Percentiles rank a stretch among this genome's conserved stretches.
These are phyloP conservation scores for Tolypeutes matacus DNA, from an alignment of 2,797 vertebrate species.

Conservation along the genomic window DNA sequence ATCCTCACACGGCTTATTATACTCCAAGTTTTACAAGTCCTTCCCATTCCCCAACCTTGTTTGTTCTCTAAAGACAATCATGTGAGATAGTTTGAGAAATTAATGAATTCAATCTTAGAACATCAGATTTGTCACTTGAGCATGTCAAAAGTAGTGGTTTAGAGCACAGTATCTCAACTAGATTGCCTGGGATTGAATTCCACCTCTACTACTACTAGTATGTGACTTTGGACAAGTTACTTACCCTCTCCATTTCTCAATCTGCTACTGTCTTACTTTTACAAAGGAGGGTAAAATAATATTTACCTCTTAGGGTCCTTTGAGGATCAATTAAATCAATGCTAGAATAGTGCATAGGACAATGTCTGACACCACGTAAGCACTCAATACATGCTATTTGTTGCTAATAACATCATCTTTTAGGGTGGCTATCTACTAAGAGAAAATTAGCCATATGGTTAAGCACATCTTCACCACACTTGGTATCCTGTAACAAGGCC, in stretches of 20 bases:
- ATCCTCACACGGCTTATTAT: neutral
- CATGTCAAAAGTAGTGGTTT: neutral
- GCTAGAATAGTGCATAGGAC: neutral
- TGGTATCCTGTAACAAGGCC: no score
- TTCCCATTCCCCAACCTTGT: neutral
- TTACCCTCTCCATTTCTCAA: neutral
- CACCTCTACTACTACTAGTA: neutral
- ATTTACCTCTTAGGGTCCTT: neutral
- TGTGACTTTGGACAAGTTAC: neutral
- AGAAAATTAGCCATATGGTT: neutral
- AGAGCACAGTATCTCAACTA: neutral
- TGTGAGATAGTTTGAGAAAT: neutral
- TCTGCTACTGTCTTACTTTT: neutral
- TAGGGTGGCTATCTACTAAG: neutral
- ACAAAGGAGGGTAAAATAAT: neutral
- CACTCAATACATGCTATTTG: neutral
- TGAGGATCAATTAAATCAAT: neutral
- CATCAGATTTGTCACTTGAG: neutral
- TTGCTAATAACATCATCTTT: neutral
- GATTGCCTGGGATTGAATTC: neutral
- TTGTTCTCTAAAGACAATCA: conserved; percentile 39
- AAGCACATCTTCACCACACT: no score
- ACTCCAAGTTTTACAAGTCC: conserved; percentile 13
- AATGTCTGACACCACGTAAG: neutral
- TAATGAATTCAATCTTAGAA: neutral